Evolutionary conservation across 2,888 invertebrate genomes (phyloP).

Genomic region (Mimas tiliae): DNA sequence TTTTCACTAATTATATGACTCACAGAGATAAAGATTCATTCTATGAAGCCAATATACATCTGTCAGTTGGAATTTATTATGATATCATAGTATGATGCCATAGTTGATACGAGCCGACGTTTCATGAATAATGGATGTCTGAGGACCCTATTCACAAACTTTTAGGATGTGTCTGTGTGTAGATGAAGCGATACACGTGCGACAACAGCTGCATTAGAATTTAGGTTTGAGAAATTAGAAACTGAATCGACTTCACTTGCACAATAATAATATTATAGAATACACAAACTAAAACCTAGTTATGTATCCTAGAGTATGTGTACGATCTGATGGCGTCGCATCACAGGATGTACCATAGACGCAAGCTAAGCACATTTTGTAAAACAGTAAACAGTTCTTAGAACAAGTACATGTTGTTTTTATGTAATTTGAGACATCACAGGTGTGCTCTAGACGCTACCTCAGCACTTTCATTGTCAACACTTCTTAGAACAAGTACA

Average conservation of each 20-base stretch:
- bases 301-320: too few species aligned
- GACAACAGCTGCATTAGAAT: neutral
- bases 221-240: neutral
- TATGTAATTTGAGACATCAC: too few species aligned
- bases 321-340: too few species aligned
- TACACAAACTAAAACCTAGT: too few species aligned
- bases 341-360: too few species aligned
- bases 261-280: too few species aligned
- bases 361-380: too few species aligned
- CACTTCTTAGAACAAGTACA: too few species aligned
- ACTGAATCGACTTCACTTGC: neutral
- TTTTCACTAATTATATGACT: constrained; percentile 26
- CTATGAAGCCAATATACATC: constrained; percentile 29
- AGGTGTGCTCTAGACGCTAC: too few species aligned
- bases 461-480: too few species aligned
- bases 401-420: too few species aligned
- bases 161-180: constrained; percentile 5
- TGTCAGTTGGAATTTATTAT: constrained; percentile 38
- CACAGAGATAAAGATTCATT: constrained; percentile 14
- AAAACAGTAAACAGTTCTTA: too few species aligned
- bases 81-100: constrained; percentile 48
- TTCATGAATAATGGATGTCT: constrained; percentile 24
- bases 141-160: constrained; percentile 14
- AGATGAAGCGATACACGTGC: neutral
- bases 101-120: constrained; percentile 39